Base-by-base conservation (phyloP, 2,888 invertebrate genomes). In the Drosophila formosana region DNA sequence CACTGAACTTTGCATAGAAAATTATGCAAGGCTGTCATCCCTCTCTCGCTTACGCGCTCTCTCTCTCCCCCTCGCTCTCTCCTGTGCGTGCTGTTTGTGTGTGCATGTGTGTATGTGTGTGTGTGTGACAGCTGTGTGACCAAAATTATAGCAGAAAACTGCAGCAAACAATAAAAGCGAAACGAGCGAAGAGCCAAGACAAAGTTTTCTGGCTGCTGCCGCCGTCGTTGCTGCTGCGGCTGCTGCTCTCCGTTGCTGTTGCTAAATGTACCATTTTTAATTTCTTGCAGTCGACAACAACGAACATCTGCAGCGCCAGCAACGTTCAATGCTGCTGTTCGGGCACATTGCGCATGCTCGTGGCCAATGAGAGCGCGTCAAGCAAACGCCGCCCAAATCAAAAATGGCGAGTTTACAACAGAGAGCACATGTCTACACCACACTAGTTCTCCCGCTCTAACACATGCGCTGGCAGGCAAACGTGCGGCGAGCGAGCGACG, bases 341-440 rank as follows among this genome's bases (percentile, higher is more conserved):
- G 66, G 66, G 47, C 63, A 25, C 73, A 80, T 11, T 78, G 91
- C 91, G 91, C 91, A 91, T 77, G 81, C 85, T 70, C 75, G 64
- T 75, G 75, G 74, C 91, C 91, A 91, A 91, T 91, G 84, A 86
- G 86, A 86, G 90, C 89, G 82, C 60, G 66, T 63, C 47, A 30
- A 28, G 32, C 60, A 76, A 86, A 88, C 91, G 83, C 92, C 92
- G 91, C 92, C 92, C 90, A 81, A 84, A 91, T 90, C 79, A 86
- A 91, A 92, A 92, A 92, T 92, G 92, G 92, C 92, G 92, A 89
- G 88, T 80, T 82, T 72, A 74, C 56, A 74, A 78, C 57, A 72
- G 83, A 74, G 87, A 86, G 61, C 70, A 65, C 77, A 62, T 47
- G 60, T 34, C 49, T 4, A 8, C 37, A 51, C 61, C 13, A 7